Conservation (phyloP, 2,888 invertebrate species). For the Nebria brevicollis region DNA sequence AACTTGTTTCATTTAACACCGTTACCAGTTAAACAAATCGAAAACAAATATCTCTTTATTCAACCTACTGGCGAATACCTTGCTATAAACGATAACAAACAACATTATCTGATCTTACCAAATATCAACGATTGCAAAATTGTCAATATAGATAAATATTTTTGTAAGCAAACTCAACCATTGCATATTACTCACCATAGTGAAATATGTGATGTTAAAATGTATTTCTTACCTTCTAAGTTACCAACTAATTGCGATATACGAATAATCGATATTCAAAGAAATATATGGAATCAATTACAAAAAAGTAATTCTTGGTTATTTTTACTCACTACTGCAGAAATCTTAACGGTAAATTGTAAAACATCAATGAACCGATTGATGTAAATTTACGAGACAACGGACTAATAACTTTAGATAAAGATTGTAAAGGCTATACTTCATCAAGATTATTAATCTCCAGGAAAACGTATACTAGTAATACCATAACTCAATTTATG, state of each 20-base stretch:
- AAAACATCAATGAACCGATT: too few species aligned
- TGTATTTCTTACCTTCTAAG: not conserved
- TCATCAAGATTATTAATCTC: too few species aligned
- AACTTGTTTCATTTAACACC: conserved; percentile 29
- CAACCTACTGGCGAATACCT: conserved; percentile 21
- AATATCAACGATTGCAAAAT: conserved; percentile 23
- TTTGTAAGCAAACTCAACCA: conserved; percentile 26
- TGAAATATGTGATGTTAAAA: conserved; percentile 7
- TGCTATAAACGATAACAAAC: conserved; percentile 20
- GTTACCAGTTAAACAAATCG: conserved; percentile 16
- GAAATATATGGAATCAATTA: conserved; percentile 25
- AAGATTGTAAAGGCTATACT: too few species aligned
- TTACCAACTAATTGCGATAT: conserved; percentile 15
- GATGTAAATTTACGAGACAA: too few species aligned
- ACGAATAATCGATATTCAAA: not conserved
- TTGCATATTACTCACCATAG: conserved; percentile 13
- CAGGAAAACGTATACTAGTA: too few species aligned
- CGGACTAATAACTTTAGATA: too few species aligned
- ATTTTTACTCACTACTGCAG: not conserved
- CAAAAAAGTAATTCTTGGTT: conserved; percentile 3
- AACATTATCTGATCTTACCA: conserved; percentile 23
- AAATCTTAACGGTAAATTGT: too few species aligned
- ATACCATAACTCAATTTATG: not conserved
- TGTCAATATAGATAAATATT: conserved; percentile 18
- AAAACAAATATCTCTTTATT: conserved; percentile 21